Base-by-base conservation (phyloP, 2,797 vertebrate species). In the Orientallactaga sibirica region DNA sequence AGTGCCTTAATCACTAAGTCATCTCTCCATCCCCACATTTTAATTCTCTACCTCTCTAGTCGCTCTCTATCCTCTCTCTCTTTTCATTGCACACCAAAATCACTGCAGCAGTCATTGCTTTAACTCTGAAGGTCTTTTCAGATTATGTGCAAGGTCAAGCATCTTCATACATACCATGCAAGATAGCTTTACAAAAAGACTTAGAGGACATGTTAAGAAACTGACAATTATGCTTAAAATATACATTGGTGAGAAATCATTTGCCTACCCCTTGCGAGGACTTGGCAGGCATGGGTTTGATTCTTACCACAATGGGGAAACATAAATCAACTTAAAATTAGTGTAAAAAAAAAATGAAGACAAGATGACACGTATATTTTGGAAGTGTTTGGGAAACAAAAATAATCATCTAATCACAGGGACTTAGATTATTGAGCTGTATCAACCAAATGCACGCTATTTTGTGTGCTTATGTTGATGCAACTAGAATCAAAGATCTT, bases 41-140 rank as follows among this genome's bases (percentile, higher is more conserved):
- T 48, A 10, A 1, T 48, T 48, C 48, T 48, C 10, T 7, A 48
- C 10, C 48, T 48, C 10, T 48, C 7, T 48, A 8, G 7, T 48
- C 48, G 8, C 37, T 16, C 70, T 29, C 1, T 16, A 68, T 55
- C 12, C 1, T 22, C 24, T 64, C 43, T 27, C 52, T 55, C 52
- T 37, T 14, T 91, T 37, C 58, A 4, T 48, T 48, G 10, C 48
- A 48, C 6, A 48, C 48, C 10, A 93, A 71, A 52, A 7, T 66
- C 87, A 74, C 3, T 58, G 11, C 2, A 41, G 1, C 14, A 76
- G 19, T 25, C 55, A 80, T 68, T 61, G 74, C 41, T 95, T 41
- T 79, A 94, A 86, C 3, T 86, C 55, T 61, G 73, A 80, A 82
- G 27, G 12, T 37, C 94, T 88, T 90, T 91, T 88, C 14, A 78